A percentile compares a stretch with the other conserved stretches of the same genome.
phyloP scores from a whole-genome alignment of 2,797 vertebrate genomes.

The Coilia nasus region DNA sequence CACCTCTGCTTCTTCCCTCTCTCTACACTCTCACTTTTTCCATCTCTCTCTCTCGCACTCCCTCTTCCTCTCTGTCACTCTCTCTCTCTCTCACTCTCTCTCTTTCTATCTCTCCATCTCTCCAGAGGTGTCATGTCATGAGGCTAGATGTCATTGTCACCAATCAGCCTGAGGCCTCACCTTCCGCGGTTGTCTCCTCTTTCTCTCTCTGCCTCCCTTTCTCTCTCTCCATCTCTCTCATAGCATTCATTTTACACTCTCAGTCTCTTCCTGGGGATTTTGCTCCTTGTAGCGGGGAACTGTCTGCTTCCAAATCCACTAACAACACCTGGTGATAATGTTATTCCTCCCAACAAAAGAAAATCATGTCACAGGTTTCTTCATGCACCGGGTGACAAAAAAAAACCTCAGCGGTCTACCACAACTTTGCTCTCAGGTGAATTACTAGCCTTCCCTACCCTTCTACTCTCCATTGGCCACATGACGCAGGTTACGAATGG shows the following conservation, averaged over 20 bases:
- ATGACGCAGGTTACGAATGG: neutral
- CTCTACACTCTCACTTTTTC: constrained; percentile 6
- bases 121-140: constrained; percentile 31
- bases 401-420: neutral
- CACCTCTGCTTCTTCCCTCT: neutral
- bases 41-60: constrained; percentile 23
- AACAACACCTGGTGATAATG: neutral
- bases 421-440: too few relatives aligned
- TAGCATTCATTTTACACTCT: neutral
- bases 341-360: neutral
- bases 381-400: neutral
- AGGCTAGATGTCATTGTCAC: constrained; percentile 21
- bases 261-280: neutral
- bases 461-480: neutral
- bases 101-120: constrained; percentile 24
- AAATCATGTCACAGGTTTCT: neutral
- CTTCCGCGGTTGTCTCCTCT: constrained; percentile 4
- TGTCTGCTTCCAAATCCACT: neutral
- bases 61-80: neutral
- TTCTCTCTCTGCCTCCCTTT: neutral
- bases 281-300: neutral
- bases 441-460: neutral
- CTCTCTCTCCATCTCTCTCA: neutral
- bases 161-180: constrained; percentile 2
- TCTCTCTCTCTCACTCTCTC: neutral